A percentile compares a stretch with the other conserved stretches of the same genome.
Evolutionary conservation across 35 echinoderm and acorn worm species (phyloP).

Genomic region (Apostichopus californicus): DNA sequence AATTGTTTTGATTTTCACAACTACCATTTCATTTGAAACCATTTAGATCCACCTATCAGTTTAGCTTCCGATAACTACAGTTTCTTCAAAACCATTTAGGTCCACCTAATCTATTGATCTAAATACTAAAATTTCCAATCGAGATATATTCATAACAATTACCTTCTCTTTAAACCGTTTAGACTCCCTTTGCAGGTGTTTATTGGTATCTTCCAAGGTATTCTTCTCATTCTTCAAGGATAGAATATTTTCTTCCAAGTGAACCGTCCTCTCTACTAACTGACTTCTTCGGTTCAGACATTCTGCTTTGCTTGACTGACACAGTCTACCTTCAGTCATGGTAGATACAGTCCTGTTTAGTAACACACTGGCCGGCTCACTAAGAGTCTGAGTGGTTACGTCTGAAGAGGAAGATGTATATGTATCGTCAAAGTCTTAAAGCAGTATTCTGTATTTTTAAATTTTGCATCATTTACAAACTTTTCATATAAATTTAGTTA

Average conservation of each 20-base stretch:
- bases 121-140: too few species aligned
- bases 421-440: too few species aligned
- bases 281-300: not conserved
- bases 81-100: too few species aligned
- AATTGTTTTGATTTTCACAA: too few species aligned
- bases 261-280: not conserved
- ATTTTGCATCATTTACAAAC: too few species aligned
- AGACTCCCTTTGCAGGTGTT: conserved; percentile 3
- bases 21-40: too few species aligned
- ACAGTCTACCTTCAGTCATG: not conserved
- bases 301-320: not conserved
- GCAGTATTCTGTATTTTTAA: too few species aligned
- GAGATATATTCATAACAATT: not conserved
- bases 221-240: not conserved
- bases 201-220: not conserved
- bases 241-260: not conserved
- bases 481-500: too few species aligned
- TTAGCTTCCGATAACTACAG: too few species aligned
- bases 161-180: conserved; percentile 14
- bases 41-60: too few species aligned
- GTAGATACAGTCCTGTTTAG: not conserved
- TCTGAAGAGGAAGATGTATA: not conserved
- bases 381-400: not conserved
- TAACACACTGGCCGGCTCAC: not conserved
- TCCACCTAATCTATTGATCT: too few species aligned